A percentile compares a stretch with the other conserved stretches of the same genome.
Evolutionary conservation across 1,140 invertebrate species (phyloP).

Genomic region (Vanessa tameamea): DNA sequence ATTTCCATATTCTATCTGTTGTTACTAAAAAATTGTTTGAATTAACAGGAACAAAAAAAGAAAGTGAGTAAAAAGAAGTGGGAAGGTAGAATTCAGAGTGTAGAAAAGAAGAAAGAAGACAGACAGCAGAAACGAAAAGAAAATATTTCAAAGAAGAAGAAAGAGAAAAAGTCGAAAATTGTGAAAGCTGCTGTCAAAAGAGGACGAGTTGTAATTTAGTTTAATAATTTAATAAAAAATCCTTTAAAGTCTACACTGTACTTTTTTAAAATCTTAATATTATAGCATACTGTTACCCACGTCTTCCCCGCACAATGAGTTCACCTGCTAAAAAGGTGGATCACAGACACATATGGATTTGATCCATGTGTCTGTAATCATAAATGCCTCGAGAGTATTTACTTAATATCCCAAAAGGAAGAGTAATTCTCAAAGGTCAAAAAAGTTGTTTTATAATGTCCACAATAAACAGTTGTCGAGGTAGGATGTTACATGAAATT

Average conservation of each 20-base stretch:
- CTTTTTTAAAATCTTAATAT: neutral
- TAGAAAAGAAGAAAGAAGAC: slow-evolving; percentile 67
- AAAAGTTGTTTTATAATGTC: no score
- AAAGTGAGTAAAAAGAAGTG: slow-evolving; percentile 72
- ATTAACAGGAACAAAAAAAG: slow-evolving; percentile 72
- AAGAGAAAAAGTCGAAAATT: slow-evolving; percentile 72
- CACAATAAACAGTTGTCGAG: no score
- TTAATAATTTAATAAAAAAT: slow-evolving; percentile 1
- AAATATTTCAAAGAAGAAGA: slow-evolving; percentile 73
- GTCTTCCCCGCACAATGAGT: no score
- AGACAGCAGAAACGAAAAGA: slow-evolving; percentile 70
- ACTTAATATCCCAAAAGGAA: no score
- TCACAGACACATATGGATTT: no score
- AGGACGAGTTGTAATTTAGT: slow-evolving; percentile 65
- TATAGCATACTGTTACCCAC: no score
- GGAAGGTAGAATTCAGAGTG: slow-evolving; percentile 64
- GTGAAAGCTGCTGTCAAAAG: slow-evolving; percentile 67
- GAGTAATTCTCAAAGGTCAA: no score
- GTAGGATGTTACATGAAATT: no score
- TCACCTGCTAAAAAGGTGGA: no score
- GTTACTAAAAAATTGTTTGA: neutral
- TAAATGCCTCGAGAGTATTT: no score
- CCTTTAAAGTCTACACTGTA: neutral
- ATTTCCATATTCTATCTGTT: no score
- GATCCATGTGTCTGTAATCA: no score